phyloP scores from a whole-genome alignment of 2,113 vertebrate species.

The Taxidea taxus region DNA sequence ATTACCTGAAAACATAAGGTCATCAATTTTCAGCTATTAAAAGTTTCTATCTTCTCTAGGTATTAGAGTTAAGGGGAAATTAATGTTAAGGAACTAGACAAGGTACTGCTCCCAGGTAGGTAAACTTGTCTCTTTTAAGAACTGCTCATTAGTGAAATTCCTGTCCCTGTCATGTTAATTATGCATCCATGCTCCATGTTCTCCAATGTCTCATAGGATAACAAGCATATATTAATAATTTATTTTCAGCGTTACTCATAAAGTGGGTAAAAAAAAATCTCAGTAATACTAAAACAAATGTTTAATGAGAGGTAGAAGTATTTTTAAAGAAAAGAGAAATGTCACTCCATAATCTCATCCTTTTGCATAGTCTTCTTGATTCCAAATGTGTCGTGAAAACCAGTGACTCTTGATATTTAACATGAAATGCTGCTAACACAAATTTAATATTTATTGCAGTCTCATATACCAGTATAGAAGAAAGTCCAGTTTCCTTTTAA shows the following conservation, averaged over 20 bases:
- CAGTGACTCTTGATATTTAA: not conserved
- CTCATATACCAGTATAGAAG: not conserved
- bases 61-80: not conserved
- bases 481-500: not conserved
- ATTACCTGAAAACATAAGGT: not conserved
- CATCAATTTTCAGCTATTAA: not conserved
- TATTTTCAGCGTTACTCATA: not conserved
- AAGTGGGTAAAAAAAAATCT: not conserved
- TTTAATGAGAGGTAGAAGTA: not conserved
- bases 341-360: not conserved
- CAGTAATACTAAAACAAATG: not conserved
- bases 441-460: not conserved
- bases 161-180: not conserved
- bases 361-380: not conserved
- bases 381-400: not conserved
- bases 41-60: not conserved
- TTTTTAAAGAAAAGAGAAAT: not conserved
- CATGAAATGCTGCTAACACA: not conserved
- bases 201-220: not conserved
- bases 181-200: not conserved
- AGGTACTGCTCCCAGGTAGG: not conserved
- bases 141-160: conserved; percentile 1
- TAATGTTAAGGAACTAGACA: not conserved
- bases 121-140: not conserved
- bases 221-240: not conserved